These are phyloP conservation scores for human DNA, from an alignment of 2,113 vertebrate genomes.

Conservation along the genomic window GRCh38 chrX:9939501-9940000, in stretches of 20 bases:
- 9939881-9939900: too few relatives aligned
- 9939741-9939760: neutral
- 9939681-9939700: neutral
- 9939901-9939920: too few relatives aligned
- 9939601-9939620: neutral
- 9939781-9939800: neutral
- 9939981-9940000: too few relatives aligned
- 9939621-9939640: too few relatives aligned
- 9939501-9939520: neutral
- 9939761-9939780: neutral
- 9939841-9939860: too few relatives aligned
- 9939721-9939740: neutral
- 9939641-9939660: neutral
- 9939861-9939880: too few relatives aligned
- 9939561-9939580: neutral
- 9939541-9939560: too few relatives aligned
- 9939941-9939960: too few relatives aligned
- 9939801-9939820: too few relatives aligned
- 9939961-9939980: too few relatives aligned
- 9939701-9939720: neutral
- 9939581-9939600: neutral
- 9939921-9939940: too few relatives aligned
- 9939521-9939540: neutral
- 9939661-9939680: neutral
- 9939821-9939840: too few relatives aligned